Percentiles rank a stretch among this genome's conserved stretches.
Conservation (phyloP, 2,888 invertebrate genomes). For the Drosophila pseudotakahashii region DNA sequence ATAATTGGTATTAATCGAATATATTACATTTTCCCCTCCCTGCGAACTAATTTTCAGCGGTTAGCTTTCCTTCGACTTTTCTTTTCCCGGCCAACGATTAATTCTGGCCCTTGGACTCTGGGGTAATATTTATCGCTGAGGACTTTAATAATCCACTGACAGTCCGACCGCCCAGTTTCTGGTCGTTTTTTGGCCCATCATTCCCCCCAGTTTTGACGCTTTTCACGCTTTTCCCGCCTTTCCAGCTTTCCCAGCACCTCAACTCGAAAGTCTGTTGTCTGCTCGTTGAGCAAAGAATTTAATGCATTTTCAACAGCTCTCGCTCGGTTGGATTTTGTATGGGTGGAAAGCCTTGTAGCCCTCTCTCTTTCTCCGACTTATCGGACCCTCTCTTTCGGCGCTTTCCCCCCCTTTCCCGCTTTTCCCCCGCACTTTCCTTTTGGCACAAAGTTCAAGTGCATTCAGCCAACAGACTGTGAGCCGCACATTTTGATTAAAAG, state of each 20-base stretch:
- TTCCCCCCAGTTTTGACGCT: too few species aligned
- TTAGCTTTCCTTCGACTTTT: background rate
- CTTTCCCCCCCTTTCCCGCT: slow-evolving; percentile 7
- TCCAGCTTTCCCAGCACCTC: slow-evolving; percentile 1
- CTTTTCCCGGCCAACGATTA: slow-evolving; percentile 11
- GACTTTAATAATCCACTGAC: slow-evolving; percentile 37
- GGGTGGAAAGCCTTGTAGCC: slow-evolving; percentile 19
- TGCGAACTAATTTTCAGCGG: background rate
- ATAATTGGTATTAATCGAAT: too few species aligned
- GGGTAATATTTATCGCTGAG: slow-evolving; percentile 26
- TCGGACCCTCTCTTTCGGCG: background rate
- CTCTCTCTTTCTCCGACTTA: slow-evolving; percentile 7
- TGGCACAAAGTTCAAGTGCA: slow-evolving; percentile 53
- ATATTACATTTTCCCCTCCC: too few species aligned
- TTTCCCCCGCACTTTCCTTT: slow-evolving; percentile 1
- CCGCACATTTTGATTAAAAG: slow-evolving; percentile 73
- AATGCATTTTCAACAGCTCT: slow-evolving; percentile 49
- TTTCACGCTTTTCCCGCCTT: too few species aligned
- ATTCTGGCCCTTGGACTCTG: slow-evolving; percentile 2
- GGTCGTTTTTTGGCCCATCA: background rate
- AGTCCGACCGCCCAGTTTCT: background rate
- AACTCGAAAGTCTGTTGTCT: slow-evolving; percentile 21
- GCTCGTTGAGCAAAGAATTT: slow-evolving; percentile 34
- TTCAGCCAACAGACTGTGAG: slow-evolving; percentile 46
- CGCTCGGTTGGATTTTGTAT: slow-evolving; percentile 45